Evolutionary conservation across 2,797 vertebrate species (phyloP).

Genomic region (Spinus olivaceus): DNA sequence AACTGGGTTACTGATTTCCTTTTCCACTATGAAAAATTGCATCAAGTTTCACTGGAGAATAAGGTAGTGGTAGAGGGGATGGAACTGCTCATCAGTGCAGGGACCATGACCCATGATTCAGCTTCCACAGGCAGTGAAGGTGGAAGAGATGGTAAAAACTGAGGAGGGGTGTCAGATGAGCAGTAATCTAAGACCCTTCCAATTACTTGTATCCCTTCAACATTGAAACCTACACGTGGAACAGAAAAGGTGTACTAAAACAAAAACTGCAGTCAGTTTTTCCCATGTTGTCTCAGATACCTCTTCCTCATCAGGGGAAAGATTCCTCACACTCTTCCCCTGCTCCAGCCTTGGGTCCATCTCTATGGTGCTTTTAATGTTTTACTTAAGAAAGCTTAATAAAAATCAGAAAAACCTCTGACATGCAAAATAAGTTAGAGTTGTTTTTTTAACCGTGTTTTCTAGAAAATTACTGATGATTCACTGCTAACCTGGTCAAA

Average conservation of each 20-base stretch:
- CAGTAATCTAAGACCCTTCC: neutral
- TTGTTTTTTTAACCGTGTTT: neutral
- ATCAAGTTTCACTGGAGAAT: neutral
- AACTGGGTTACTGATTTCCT: neutral
- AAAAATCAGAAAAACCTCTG: neutral
- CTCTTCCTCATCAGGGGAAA: neutral
- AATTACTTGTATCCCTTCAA: neutral
- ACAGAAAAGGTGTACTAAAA: neutral
- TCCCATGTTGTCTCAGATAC: neutral
- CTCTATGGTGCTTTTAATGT: neutral
- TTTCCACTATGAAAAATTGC: neutral
- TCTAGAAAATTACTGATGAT: neutral
- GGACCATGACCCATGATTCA: fast-evolving
- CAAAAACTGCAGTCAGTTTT: neutral
- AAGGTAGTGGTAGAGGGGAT: neutral
- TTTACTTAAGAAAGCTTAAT: neutral
- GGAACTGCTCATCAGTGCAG: neutral
- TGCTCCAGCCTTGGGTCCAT: neutral
- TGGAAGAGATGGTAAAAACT: neutral
- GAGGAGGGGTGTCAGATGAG: neutral
- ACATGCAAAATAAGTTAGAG: neutral
- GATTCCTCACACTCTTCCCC: neutral
- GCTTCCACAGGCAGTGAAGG: neutral
- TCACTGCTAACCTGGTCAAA: neutral
- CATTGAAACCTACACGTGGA: fast-evolving